Evolutionary conservation across 1,140 invertebrate species (phyloP).

Genomic region (Bacillus rossius): DNA sequence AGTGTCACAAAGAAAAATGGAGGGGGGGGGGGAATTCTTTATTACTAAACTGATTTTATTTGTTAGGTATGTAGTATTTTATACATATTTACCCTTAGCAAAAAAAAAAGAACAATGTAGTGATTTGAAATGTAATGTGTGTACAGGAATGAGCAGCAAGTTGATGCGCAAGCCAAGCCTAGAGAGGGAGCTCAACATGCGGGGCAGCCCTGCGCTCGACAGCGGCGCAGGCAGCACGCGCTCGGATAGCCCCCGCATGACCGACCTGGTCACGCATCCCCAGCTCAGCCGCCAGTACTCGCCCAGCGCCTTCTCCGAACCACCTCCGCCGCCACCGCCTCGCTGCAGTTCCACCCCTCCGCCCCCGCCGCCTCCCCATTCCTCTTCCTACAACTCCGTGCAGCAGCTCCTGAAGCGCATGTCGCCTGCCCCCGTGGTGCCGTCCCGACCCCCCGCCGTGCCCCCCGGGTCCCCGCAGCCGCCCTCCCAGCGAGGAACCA

Average conservation of each 20-base stretch:
- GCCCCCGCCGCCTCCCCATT: slow-evolving; percentile 63
- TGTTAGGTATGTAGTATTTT: no score
- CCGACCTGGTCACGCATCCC: slow-evolving; percentile 42
- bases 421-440: slow-evolving; percentile 66
- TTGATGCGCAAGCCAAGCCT: slow-evolving; percentile 81
- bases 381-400: slow-evolving; percentile 43
- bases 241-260: slow-evolving; percentile 72
- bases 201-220: slow-evolving; percentile 79
- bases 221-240: slow-evolving; percentile 81
- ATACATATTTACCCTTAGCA: no score
- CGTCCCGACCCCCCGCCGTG: slow-evolving; percentile 51
- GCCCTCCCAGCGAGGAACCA: slow-evolving; percentile 60
- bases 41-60: no score
- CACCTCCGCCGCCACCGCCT: slow-evolving; percentile 41
- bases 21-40: no score
- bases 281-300: slow-evolving; percentile 55
- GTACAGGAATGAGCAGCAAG: slow-evolving; percentile 52
- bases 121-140: no score
- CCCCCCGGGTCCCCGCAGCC: slow-evolving; percentile 41
- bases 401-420: slow-evolving; percentile 81
- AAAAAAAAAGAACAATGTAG: no score
- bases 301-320: slow-evolving; percentile 50
- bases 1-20: no score
- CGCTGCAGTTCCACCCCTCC: slow-evolving; percentile 56
- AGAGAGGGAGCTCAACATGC: slow-evolving; percentile 66